Percentiles rank a stretch among this genome's conserved stretches.
Evolutionary conservation across 2,113 vertebrate genomes (phyloP).

Genomic region (Hiodon alosoides): DNA sequence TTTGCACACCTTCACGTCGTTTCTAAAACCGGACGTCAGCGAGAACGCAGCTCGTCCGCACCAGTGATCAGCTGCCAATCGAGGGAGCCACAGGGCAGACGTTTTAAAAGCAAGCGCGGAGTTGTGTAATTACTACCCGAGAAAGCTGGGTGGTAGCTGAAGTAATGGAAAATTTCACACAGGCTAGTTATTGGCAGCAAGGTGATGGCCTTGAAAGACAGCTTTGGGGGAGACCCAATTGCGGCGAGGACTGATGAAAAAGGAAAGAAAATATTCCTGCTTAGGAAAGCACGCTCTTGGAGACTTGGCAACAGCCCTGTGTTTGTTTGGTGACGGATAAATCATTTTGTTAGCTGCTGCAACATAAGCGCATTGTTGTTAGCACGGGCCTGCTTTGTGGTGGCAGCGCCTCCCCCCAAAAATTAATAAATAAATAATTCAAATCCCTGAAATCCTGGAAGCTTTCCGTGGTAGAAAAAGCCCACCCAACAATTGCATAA

Average conservation of each 20-base stretch:
- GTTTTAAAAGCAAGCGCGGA: not conserved
- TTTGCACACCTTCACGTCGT: too few relatives aligned
- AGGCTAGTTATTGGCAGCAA: slow-evolving; percentile 29
- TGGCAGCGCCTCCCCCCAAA: not conserved
- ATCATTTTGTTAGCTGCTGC: too few relatives aligned
- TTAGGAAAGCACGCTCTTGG: too few relatives aligned
- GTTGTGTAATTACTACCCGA: not conserved
- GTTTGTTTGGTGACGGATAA: not conserved
- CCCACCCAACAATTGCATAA: too few relatives aligned
- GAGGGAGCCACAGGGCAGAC: not conserved
- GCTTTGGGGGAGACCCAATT: not conserved
- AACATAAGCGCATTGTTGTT: not conserved
- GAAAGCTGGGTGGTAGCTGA: slow-evolving; percentile 13
- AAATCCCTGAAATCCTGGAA: too few relatives aligned
- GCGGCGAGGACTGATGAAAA: not conserved
- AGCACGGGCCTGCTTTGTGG: not conserved
- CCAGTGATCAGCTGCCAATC: not conserved
- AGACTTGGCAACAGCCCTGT: too few relatives aligned
- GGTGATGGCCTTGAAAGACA: slow-evolving; percentile 30
- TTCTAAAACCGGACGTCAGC: too few relatives aligned
- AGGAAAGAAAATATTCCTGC: not conserved
- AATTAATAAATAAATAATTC: too few relatives aligned
- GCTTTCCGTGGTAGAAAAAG: too few relatives aligned
- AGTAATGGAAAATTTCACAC: slow-evolving; percentile 38
- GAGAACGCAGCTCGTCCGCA: not conserved